Conservation (phyloP, 2,888 invertebrate species). For the Cosmopolites sordidus region DNA sequence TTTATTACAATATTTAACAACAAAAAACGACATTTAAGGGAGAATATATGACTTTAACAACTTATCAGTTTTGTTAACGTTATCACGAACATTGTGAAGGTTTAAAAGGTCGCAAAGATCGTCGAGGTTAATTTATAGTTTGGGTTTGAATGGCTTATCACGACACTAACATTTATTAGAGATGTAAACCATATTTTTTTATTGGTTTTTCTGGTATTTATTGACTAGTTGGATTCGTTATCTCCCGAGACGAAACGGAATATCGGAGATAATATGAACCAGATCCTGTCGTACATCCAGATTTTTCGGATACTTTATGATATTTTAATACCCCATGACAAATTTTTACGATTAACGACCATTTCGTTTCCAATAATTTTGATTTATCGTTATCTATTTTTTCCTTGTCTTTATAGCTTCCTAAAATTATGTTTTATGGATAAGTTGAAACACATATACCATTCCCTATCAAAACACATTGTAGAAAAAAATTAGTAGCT, state of each 20-base stretch:
- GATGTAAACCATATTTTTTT: slow-evolving; percentile 10
- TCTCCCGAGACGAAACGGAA: neutral
- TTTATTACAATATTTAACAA: too few relatives aligned
- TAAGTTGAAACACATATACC: too few relatives aligned
- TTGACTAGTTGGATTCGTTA: neutral
- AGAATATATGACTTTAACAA: too few relatives aligned
- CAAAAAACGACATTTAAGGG: too few relatives aligned
- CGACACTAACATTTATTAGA: slow-evolving; percentile 7
- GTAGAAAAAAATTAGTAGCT: too few relatives aligned
- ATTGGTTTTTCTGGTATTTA: neutral
- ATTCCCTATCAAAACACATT: too few relatives aligned
- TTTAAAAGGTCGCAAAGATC: slow-evolving; percentile 5
- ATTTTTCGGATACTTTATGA: neutral
- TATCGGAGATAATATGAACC: neutral
- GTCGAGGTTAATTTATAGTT: slow-evolving; percentile 6
- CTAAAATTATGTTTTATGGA: too few relatives aligned
- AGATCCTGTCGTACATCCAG: neutral
- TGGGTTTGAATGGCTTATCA: slow-evolving; percentile 7
- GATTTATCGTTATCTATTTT: neutral
- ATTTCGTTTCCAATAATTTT: neutral
- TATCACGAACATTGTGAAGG: slow-evolving; percentile 9
- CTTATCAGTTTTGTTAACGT: neutral
- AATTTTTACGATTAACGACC: neutral
- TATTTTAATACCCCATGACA: neutral
- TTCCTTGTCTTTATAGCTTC: neutral